These are phyloP conservation scores for Megalops cyprinoides DNA, from an alignment of 2,797 vertebrate genomes.

Conservation along the genomic window DNA sequence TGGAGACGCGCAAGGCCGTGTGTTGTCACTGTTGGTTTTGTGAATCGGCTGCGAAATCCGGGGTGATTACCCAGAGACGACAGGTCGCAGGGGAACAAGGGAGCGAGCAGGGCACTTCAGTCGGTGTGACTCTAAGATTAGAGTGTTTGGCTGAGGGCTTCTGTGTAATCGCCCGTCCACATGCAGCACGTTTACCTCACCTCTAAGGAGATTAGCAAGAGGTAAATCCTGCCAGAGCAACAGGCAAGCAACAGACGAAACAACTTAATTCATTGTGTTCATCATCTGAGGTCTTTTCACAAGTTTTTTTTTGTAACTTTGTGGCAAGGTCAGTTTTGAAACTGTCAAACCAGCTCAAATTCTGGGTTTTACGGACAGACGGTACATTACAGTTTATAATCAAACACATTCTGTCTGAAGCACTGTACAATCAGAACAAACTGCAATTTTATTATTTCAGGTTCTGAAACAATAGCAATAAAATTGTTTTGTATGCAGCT, in stretches of 20 bases:
- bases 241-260: conserved; percentile 73
- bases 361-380: background rate
- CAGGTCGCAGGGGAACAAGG: conserved; percentile 78
- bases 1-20: conserved; percentile 83
- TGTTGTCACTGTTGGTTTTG: conserved; percentile 91
- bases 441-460: conserved; percentile 1
- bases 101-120: conserved; percentile 70
- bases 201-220: conserved; percentile 78
- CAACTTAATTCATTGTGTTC: conserved; percentile 68
- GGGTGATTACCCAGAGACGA: conserved; percentile 89
- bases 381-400: too few species aligned
- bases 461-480: background rate
- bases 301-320: background rate
- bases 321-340: background rate
- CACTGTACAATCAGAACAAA: background rate
- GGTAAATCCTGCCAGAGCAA: conserved; percentile 77
- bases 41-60: conserved; percentile 87
- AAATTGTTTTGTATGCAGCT: background rate
- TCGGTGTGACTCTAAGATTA: conserved; percentile 74
- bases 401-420: background rate
- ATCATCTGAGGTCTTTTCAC: conserved; percentile 34
- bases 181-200: conserved; percentile 74
- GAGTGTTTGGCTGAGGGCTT: conserved; percentile 70
- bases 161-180: conserved; percentile 83
- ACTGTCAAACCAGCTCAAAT: background rate